Conservation (phyloP, 2,797 vertebrate genomes). For the Cuculus canorus region DNA sequence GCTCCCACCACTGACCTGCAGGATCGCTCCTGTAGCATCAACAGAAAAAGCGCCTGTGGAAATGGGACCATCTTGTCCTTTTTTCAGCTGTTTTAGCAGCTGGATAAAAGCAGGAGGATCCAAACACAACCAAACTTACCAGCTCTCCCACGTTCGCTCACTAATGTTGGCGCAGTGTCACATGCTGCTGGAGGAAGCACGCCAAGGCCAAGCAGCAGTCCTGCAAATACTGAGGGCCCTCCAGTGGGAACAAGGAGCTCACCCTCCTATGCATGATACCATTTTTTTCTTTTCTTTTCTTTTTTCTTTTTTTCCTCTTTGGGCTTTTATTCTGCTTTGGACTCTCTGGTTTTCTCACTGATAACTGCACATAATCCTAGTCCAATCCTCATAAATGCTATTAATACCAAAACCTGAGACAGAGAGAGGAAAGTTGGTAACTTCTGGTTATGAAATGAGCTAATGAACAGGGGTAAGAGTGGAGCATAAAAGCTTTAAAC, state of each 20-base stretch:
- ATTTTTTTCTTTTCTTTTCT: too few relatives aligned
- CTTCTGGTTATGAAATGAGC: not conserved
- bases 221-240: not conserved
- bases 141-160: not conserved
- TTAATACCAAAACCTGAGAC: not conserved
- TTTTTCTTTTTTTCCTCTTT: too few relatives aligned
- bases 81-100: too few relatives aligned
- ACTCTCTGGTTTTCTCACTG: too few relatives aligned
- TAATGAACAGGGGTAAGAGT: not conserved
- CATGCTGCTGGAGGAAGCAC: not conserved
- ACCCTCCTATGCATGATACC: too few relatives aligned
- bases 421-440: not conserved
- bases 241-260: not conserved
- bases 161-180: fast-evolving
- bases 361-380: not conserved
- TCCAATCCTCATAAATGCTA: not conserved
- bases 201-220: not conserved
- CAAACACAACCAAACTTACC: not conserved
- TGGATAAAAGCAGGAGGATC: not conserved
- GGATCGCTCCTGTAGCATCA: too few relatives aligned
- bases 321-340: too few relatives aligned
- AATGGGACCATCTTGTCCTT: too few relatives aligned
- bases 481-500: not conserved
- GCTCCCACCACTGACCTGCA: too few relatives aligned
- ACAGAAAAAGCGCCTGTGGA: too few relatives aligned